Base-by-base conservation (phyloP, 2,797 vertebrate genomes). In the Liparis tanakae region DNA sequence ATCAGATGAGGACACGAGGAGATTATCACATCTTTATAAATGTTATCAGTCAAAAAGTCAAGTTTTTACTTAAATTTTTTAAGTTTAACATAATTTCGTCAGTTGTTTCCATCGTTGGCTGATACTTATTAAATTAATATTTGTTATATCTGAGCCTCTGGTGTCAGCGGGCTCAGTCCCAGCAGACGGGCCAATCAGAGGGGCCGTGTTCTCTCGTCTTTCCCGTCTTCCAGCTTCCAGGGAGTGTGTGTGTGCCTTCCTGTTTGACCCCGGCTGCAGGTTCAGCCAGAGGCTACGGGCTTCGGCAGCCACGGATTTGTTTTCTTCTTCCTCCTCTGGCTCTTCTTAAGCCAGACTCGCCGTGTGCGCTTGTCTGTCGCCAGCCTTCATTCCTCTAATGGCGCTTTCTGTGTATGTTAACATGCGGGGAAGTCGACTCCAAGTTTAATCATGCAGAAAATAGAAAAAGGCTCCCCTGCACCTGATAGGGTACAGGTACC, bases 371-470 rank as follows among this genome's bases (percentile, higher is more conserved):
- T 75, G 63, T 85, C 89, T 76, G 48, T 74, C 1, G 0, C 44
- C 59, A 36, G 72, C 70, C 67, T 86, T 86, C 83, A 76, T 85
- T 81, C 80, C 72, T 84, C 76, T 81, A 85, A 80, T 76, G 74
- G 78, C 74, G 72, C 74, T 85, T 78, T 83, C 75, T 91, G 74
- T 89, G 84, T 88, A 78, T 90, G 91, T 91, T 91, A 90, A 90
- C 91, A 92, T 88, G 91, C 73, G n/a, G 84, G 78, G 79, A 87
- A 88, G 90, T 87, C 55, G 57, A 84, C 88, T 85, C 78, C 88
- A 85, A 82, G 92, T 85, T 93, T 91, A 94, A 94, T 94, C 90
- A 83, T 57, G 87, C 92, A 93, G 91, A 93, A 94, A 94, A 94
- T 94, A 84, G 87, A 92, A 88, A 93, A 92, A 88, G 61, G 70